Evolutionary conservation across 2,797 vertebrate species (phyloP), one percentile per base, ranked within the genome.

Genomic region (Siniperca undulata): DNA sequence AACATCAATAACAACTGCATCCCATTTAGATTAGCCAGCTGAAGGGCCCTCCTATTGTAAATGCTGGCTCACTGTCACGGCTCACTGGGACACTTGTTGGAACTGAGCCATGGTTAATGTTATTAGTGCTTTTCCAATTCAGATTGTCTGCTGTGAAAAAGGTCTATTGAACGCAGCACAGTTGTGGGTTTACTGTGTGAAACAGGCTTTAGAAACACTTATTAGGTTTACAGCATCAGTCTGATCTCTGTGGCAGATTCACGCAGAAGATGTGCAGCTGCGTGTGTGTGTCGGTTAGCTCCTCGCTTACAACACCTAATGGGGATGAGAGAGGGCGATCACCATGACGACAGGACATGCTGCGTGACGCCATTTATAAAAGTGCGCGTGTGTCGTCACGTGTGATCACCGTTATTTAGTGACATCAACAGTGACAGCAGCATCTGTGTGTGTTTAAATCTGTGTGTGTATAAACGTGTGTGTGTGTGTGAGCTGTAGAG

Each of bases 281-380:
- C 10, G 58, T 60, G 58, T 20, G 17, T 12, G 36, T 36, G 36
- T 36, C 36, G 36, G 36, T 36, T 36, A 36, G 66, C 27, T 38
- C 46, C 42, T 67, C 22, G 4, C 56, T 44, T 1, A 27, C 20
- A 77, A 58, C 58, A 69, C 44, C 44, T 69, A 55, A 81, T 48
- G 65, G 27, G 42, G 65, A 76, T 10, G 67, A 69, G 69, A 70
- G 48, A 17, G 22, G 24, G 40, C 70, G 17, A 3, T 90, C 81
- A 17, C 87, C 85, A 85, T 89, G 81, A 64, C 78, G n/a, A 89
- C 85, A 56, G 80, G 79, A 60, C 75, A 74, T 42, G 74, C 44
- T n/a, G 67, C 50, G 0, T 30, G 55, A 74, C 74, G 79, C 69
- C 60, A 16, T 55, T 78, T 53, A 75, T 48, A 40, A 62, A 74